Percentiles rank a stretch among this genome's conserved stretches.
Evolutionary conservation across 2,888 invertebrate genomes (phyloP).

Genomic region (Ferrisia virgata): DNA sequence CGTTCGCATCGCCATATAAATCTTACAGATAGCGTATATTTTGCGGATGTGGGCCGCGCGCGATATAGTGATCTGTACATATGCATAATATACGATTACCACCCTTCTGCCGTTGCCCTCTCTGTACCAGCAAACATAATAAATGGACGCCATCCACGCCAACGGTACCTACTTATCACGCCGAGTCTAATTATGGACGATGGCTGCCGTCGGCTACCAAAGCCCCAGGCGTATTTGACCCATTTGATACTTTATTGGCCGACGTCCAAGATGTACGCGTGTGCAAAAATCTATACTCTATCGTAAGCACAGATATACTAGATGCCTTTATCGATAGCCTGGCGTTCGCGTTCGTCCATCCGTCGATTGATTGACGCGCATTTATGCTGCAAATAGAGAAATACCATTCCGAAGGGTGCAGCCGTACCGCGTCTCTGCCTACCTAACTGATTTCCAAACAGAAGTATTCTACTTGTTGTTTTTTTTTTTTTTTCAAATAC

Average conservation of each 20-base stretch:
- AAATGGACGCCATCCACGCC: background rate
- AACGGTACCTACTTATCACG: background rate
- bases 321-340: no score
- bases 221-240: background rate
- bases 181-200: background rate
- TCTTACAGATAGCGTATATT: background rate
- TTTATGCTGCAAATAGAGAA: no score
- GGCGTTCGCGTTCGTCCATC: no score
- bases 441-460: no score
- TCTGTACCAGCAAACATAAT: background rate
- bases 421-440: no score
- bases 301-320: no score
- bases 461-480: no score
- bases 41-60: slow-evolving; percentile 19
- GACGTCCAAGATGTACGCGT: background rate
- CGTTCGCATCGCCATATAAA: background rate
- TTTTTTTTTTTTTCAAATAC: no score
- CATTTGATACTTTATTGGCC: background rate
- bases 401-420: no score
- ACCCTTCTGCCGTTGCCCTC: no score
- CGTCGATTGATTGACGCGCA: background rate
- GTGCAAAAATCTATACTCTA: background rate
- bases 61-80: background rate
- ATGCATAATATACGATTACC: no score
- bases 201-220: background rate